Evolutionary conservation across 2,113 vertebrate species (phyloP), one percentile per base, ranked within the genome.

Genomic region (Rhinoptilus africanus): DNA sequence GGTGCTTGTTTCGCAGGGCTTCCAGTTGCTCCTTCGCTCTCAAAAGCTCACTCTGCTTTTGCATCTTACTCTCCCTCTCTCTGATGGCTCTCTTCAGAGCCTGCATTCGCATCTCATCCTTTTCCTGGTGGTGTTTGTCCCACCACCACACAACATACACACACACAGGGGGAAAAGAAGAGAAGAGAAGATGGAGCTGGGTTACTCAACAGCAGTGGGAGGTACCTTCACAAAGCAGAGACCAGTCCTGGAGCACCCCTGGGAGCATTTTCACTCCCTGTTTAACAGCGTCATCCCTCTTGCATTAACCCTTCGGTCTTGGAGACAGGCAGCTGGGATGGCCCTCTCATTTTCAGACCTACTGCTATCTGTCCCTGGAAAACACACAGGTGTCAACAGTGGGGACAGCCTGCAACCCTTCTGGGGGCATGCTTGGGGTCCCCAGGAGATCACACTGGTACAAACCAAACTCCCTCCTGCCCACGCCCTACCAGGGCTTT

Each of bases 71-170:
- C 8, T 96, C 95, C 6, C 92, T 97, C 66, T 98, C 97, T 45
- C 87, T 87, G 47, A 63, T 93, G 43, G 98, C 98, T 87, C 98
- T 98, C 64, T 97, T 96, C 54, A 98, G 71, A 28, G 98, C 98
- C 3, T 97, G 92, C 26, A 60, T 91, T 60, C 63, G 69, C 47
- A 98, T 97, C 32, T 93, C 85, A 18, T 98, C 97, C 0, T 98
- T 98, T 85, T 98, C 98, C 99, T 99, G 94, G 43, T 18, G 24
- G 43, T 10, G 14, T 67, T 32, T 85, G 5, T 28, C 20, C 56
- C 85, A 50, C 16, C 64, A 32, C 4, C 30, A 47, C 17, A 26
- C 13, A 7, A 43, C 45, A 57, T 18, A n/a, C 19, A 64, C 37
- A 45, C 20, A 45, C 32, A 27, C n/a, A 59, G 14, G 50, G 30